A percentile compares a stretch with the other conserved stretches of the same genome.
Evolutionary conservation across 2,888 invertebrate genomes (phyloP).

Genomic region (Epirrita christyi): DNA sequence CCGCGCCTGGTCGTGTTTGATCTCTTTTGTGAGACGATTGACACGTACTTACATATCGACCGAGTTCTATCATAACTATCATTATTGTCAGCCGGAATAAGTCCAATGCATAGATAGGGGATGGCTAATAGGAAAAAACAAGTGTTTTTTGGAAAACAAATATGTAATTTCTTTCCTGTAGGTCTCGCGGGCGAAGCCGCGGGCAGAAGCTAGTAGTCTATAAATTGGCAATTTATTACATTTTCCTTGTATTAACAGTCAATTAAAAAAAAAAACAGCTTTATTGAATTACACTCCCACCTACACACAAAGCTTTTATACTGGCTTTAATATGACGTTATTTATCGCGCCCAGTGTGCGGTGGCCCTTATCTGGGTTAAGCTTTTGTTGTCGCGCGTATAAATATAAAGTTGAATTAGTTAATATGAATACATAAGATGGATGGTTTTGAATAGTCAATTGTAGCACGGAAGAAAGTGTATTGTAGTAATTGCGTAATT

Average conservation of each 20-base stretch:
- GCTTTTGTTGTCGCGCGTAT: conserved; percentile 60
- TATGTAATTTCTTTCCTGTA: too few relatives aligned
- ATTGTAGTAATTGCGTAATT: conserved; percentile 28
- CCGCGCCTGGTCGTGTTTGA: too few relatives aligned
- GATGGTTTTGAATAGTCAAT: conserved; percentile 52
- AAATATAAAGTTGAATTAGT: conserved; percentile 66
- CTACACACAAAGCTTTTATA: conserved; percentile 55
- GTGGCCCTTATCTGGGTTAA: conserved; percentile 65
- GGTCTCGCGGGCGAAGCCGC: too few relatives aligned
- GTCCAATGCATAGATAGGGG: too few relatives aligned
- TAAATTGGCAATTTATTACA: too few relatives aligned
- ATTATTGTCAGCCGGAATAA: too few relatives aligned
- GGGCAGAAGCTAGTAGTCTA: too few relatives aligned
- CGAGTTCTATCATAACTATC: too few relatives aligned
- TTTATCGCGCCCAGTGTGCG: conserved; percentile 68
- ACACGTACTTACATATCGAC: too few relatives aligned
- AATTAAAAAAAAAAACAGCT: conserved; percentile 41
- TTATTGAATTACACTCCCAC: conserved; percentile 44
- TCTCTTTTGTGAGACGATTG: too few relatives aligned
- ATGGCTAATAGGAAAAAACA: too few relatives aligned
- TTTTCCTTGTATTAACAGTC: conserved; percentile 28
- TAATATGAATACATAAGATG: conserved; percentile 59
- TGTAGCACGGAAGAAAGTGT: conserved; percentile 43
- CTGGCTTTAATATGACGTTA: conserved; percentile 73
- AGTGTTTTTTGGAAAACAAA: too few relatives aligned